Conservation (phyloP, 2,113 vertebrate genomes). For the Gopherus evgoodei region DNA sequence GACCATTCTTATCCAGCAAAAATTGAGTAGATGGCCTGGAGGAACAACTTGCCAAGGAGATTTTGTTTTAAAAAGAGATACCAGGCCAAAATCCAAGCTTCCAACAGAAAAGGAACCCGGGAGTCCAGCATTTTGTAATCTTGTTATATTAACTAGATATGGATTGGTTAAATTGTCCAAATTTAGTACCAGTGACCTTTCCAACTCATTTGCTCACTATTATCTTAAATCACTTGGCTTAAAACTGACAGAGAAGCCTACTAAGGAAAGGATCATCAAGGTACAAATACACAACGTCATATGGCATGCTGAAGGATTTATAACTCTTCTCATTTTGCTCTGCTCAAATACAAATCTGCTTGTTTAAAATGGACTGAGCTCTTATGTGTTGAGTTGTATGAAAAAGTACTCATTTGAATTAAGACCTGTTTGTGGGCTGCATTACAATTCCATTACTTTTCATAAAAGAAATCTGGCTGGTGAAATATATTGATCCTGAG, state of each 20-base stretch:
- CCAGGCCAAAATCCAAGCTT: not conserved
- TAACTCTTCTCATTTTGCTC: not conserved
- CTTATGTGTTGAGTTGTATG: not conserved
- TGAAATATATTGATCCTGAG: not conserved
- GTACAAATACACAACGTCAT: not conserved
- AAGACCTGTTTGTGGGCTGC: not conserved
- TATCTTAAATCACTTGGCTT: not conserved
- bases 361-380: not conserved
- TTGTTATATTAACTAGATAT: not conserved
- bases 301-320: not conserved
- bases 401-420: not conserved
- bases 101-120: not conserved
- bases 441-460: not conserved
- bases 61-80: not conserved
- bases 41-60: not conserved
- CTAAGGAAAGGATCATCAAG: not conserved
- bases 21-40: fast-evolving
- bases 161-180: not conserved
- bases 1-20: not conserved
- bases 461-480: not conserved
- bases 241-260: not conserved
- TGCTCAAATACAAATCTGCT: constrained; percentile 4
- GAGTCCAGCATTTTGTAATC: not conserved
- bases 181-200: not conserved
- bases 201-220: not conserved